Evolutionary conservation across 1,140 invertebrate genomes (phyloP).

Genomic region (Solen grandis): DNA sequence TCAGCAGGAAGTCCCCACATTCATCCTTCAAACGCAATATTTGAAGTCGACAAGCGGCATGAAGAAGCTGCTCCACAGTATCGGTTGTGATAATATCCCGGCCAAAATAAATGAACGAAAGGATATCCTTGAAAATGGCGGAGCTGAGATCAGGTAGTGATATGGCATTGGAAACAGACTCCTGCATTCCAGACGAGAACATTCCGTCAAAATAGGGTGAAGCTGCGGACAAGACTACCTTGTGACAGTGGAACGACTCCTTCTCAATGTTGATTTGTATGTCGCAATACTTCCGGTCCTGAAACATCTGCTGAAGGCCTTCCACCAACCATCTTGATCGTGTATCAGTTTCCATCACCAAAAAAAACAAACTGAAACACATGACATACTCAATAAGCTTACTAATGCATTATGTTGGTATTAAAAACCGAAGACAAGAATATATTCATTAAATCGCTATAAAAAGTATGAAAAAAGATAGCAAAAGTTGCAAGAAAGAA

Average conservation of each 20-base stretch:
- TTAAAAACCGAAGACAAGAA: no score
- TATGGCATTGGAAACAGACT: constrained; percentile 55
- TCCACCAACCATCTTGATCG: constrained; percentile 27
- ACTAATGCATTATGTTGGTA: no score
- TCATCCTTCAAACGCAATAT: constrained; percentile 90
- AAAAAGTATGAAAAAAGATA: no score
- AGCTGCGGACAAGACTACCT: constrained; percentile 64
- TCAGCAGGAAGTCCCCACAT: constrained; percentile 92
- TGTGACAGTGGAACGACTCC: constrained; percentile 64
- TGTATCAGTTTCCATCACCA: no score
- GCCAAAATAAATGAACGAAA: constrained; percentile 64
- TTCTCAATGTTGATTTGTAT: constrained; percentile 60
- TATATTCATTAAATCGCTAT: no score
- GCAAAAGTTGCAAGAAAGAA: no score
- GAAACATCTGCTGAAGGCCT: constrained; percentile 11
- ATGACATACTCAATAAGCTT: no score
- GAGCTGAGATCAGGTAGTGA: constrained; percentile 53
- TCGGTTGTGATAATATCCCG: constrained; percentile 69
- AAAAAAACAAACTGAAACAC: no score
- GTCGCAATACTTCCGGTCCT: constrained; percentile 54
- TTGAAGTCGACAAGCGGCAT: constrained; percentile 92
- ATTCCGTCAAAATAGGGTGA: constrained; percentile 73
- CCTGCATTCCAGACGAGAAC: constrained; percentile 69
- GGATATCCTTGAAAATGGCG: constrained; percentile 53
- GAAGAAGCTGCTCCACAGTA: constrained; percentile 90